These are phyloP conservation scores for Petrocephalus sullivani DNA, from an alignment of 2,797 vertebrate species.

Conservation along the genomic window DNA sequence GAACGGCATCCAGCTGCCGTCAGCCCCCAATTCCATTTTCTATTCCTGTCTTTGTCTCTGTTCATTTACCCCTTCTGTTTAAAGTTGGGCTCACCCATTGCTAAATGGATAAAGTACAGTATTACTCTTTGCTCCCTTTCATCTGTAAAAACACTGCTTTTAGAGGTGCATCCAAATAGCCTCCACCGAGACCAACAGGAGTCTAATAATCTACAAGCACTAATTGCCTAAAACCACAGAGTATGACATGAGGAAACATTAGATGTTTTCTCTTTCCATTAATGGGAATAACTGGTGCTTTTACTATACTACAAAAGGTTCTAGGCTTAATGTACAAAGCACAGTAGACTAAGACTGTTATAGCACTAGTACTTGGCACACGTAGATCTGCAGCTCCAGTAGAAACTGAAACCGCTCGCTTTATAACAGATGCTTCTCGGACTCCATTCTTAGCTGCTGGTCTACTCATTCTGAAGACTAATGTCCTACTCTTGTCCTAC, in stretches of 20 bases:
- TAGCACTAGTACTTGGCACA: slow-evolving; percentile 93
- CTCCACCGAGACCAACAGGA: not conserved
- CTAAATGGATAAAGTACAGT: not conserved
- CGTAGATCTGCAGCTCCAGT: slow-evolving; percentile 74
- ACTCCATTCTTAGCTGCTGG: slow-evolving; percentile 58
- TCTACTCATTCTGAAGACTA: slow-evolving; percentile 53
- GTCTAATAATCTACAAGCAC: not conserved
- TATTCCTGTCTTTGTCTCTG: not conserved
- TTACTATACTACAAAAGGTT: slow-evolving; percentile 80
- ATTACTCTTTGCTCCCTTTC: not conserved
- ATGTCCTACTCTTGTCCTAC: not conserved
- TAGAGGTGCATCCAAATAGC: not conserved
- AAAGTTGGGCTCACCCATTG: not conserved
- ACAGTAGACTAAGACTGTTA: slow-evolving; percentile 77
- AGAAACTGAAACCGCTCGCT: slow-evolving; percentile 76
- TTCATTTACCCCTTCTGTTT: not conserved
- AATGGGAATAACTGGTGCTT: slow-evolving; percentile 51
- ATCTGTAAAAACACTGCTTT: not conserved
- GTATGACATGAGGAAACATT: not conserved
- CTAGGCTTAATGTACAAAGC: slow-evolving; percentile 81
- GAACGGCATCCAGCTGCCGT: not conserved
- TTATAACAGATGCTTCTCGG: slow-evolving; percentile 48
- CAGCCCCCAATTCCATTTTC: not conserved
- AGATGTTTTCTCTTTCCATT: slow-evolving; percentile 20
- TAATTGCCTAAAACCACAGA: not conserved